A percentile compares a stretch with the other conserved stretches of the same genome.
phyloP scores from a whole-genome alignment of 1,140 invertebrate species.

The Phenacoccus solenopsis region DNA sequence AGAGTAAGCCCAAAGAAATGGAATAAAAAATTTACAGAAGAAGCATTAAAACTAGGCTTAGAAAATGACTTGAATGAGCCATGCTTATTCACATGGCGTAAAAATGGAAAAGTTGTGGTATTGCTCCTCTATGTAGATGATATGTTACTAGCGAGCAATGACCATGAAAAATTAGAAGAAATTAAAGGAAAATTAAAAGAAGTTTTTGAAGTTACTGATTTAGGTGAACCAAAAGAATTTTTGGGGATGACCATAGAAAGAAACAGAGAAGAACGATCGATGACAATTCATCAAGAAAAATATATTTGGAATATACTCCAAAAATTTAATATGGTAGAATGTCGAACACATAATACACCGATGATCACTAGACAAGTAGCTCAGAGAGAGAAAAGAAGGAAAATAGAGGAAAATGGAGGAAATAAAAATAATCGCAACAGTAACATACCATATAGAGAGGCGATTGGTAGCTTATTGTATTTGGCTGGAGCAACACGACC shows the following conservation, averaged over 20 bases:
- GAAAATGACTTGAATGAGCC: not conserved
- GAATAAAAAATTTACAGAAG: slow-evolving; percentile 23
- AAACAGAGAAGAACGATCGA: not conserved
- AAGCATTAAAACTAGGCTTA: slow-evolving; percentile 9
- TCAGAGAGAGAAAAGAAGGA: slow-evolving; percentile 11
- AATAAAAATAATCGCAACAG: not conserved
- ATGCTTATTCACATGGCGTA: not conserved
- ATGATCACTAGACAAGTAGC: not conserved
- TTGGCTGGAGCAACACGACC: slow-evolving; percentile 29
- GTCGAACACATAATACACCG: slow-evolving; percentile 9
- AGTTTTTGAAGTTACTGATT: slow-evolving; percentile 10
- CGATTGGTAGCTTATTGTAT: slow-evolving; percentile 31
- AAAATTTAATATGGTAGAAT: slow-evolving; percentile 17
- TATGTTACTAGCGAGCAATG: slow-evolving; percentile 8
- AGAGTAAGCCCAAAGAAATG: slow-evolving; percentile 32
- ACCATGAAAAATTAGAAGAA: slow-evolving; percentile 2
- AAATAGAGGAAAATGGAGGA: slow-evolving; percentile 23
- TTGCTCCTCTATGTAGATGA: slow-evolving; percentile 19
- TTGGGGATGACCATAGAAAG: not conserved
- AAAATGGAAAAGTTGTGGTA: not conserved
- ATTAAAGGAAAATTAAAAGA: slow-evolving; percentile 10
- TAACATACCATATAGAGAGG: slow-evolving; percentile 25
- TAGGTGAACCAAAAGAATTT: slow-evolving; percentile 4
- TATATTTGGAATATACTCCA: slow-evolving; percentile 16
- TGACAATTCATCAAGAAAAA: not conserved